Evolutionary conservation across 2,113 vertebrate species (phyloP).

Genomic region (Hypanus sabinus): DNA sequence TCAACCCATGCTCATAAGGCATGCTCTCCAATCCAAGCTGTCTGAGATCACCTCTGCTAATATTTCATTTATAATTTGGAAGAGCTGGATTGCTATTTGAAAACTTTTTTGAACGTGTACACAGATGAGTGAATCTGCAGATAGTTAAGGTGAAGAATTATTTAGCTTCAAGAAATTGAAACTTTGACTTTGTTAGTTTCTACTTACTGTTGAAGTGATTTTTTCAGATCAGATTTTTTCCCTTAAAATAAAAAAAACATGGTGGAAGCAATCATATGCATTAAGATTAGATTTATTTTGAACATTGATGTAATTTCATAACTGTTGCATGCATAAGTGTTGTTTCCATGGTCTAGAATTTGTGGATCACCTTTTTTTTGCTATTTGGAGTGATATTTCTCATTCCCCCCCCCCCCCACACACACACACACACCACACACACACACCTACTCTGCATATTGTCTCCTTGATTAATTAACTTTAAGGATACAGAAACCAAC

Average conservation of each 20-base stretch:
- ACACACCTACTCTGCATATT: too few species aligned
- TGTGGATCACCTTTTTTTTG: neutral
- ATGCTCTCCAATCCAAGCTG: too few species aligned
- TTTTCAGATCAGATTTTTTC: neutral
- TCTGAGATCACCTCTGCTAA: neutral
- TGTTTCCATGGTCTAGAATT: neutral
- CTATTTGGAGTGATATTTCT: too few species aligned
- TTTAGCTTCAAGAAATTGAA: neutral
- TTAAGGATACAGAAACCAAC: neutral
- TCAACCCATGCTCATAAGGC: too few species aligned
- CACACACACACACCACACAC: too few species aligned
- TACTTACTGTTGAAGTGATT: neutral
- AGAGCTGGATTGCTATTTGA: too few species aligned
- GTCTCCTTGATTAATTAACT: neutral
- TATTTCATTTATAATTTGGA: neutral
- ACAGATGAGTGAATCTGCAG: neutral
- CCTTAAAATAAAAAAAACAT: neutral
- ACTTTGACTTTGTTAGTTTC: neutral
- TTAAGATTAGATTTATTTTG: neutral
- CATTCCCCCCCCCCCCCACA: too few species aligned
- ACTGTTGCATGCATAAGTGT: neutral
- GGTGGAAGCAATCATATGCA: too few species aligned
- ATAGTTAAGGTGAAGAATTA: neutral
- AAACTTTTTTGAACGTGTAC: neutral
- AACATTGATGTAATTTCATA: neutral